Percentiles rank a stretch among this genome's conserved stretches.
Conservation (phyloP, 2,888 invertebrate species). For the Tinea semifulvella region DNA sequence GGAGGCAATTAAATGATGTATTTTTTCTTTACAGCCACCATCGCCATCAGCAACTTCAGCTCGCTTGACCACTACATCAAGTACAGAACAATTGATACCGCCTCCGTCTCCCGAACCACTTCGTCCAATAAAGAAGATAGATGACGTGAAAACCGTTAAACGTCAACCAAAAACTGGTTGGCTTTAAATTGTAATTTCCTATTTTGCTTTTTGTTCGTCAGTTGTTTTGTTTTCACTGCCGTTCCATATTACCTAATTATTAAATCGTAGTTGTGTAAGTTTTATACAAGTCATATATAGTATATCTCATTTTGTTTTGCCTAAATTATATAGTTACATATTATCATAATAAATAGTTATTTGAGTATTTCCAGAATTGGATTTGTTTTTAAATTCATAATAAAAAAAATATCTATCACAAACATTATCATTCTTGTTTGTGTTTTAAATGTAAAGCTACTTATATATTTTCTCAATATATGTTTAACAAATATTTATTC, state of each 20-base stretch:
- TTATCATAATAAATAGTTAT: too few species aligned
- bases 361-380: too few species aligned
- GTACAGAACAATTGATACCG: constrained; percentile 62
- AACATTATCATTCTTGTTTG: too few species aligned
- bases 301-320: too few species aligned
- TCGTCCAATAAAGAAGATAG: constrained; percentile 48
- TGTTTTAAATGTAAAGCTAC: too few species aligned
- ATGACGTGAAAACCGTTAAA: constrained; percentile 63
- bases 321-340: too few species aligned
- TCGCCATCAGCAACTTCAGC: constrained; percentile 33
- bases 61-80: constrained; percentile 44
- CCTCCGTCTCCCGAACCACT: constrained; percentile 47
- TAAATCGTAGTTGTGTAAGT: too few species aligned
- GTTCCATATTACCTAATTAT: background rate
- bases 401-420: too few species aligned
- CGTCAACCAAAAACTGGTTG: constrained; percentile 69
- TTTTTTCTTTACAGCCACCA: constrained; percentile 23
- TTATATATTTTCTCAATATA: too few species aligned
- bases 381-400: too few species aligned
- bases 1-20: background rate
- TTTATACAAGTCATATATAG: too few species aligned
- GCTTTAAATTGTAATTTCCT: constrained; percentile 34
- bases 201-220: background rate
- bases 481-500: too few species aligned
- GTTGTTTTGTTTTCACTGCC: background rate